Conservation (phyloP, 2,797 vertebrate genomes). For the Rhinatrema bivittatum region DNA sequence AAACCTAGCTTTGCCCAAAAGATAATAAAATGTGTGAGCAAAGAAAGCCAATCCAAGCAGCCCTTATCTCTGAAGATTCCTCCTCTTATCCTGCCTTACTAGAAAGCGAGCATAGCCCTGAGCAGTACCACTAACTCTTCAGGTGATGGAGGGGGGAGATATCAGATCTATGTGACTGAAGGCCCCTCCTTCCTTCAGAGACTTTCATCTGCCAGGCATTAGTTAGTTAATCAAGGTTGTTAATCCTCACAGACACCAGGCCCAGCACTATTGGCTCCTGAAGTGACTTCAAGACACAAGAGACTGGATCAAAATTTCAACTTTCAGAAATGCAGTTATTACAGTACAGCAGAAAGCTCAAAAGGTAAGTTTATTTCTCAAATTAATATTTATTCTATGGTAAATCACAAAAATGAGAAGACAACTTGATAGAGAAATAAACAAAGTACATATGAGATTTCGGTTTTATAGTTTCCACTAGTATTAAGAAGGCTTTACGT, state of each 20-base stretch:
- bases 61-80: slow-evolving; percentile 31
- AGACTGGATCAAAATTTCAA: neutral
- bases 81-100: slow-evolving; percentile 8
- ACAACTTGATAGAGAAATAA: no score
- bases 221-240: slow-evolving; percentile 42
- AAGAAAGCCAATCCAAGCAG: slow-evolving; percentile 37
- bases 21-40: neutral
- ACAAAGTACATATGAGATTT: no score
- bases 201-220: slow-evolving; percentile 47
- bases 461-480: no score
- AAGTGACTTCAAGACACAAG: slow-evolving; percentile 32
- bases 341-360: neutral
- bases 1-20: neutral
- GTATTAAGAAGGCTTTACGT: no score
- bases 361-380: neutral
- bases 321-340: neutral
- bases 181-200: slow-evolving; percentile 12
- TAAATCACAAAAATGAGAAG: neutral
- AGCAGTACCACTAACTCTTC: slow-evolving; percentile 8
- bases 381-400: neutral
- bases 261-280: slow-evolving; percentile 15
- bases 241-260: slow-evolving; percentile 24
- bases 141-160: slow-evolving; percentile 28
- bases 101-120: slow-evolving; percentile 38
- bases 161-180: slow-evolving; percentile 15